These are phyloP conservation scores for Coregonus clupeaformis DNA, from an alignment of 2,113 vertebrate species.

Conservation along the genomic window DNA sequence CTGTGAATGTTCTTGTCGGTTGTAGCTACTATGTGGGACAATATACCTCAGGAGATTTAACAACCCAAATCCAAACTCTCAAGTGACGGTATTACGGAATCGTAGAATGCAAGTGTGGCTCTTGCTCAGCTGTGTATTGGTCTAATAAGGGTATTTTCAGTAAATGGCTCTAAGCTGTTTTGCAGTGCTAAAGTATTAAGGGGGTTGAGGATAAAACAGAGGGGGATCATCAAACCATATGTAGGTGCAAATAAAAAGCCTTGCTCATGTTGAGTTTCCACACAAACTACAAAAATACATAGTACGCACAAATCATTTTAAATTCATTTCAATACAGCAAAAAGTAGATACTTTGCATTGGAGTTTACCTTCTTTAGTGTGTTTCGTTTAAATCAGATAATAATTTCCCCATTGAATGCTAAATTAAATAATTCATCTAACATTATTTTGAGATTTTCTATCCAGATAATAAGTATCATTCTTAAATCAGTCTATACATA, in stretches of 20 bases:
- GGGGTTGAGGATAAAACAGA: neutral
- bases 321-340: neutral
- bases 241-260: neutral
- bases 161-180: neutral
- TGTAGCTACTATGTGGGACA: neutral
- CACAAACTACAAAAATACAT: neutral
- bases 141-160: neutral
- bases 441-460: neutral
- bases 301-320: neutral
- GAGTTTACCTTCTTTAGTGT: neutral
- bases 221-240: neutral
- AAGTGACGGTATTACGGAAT: conserved; percentile 8
- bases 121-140: neutral
- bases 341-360: neutral
- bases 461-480: neutral
- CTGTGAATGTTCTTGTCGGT: neutral
- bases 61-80: neutral
- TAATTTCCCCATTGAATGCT: too few species aligned
- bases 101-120: neutral
- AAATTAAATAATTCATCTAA: neutral
- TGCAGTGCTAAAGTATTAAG: neutral
- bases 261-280: neutral
- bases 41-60: neutral
- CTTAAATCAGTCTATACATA: neutral
- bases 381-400: neutral